Base-by-base conservation (phyloP, 2,797 vertebrate species). In the Pithecia hirsuta region DNA sequence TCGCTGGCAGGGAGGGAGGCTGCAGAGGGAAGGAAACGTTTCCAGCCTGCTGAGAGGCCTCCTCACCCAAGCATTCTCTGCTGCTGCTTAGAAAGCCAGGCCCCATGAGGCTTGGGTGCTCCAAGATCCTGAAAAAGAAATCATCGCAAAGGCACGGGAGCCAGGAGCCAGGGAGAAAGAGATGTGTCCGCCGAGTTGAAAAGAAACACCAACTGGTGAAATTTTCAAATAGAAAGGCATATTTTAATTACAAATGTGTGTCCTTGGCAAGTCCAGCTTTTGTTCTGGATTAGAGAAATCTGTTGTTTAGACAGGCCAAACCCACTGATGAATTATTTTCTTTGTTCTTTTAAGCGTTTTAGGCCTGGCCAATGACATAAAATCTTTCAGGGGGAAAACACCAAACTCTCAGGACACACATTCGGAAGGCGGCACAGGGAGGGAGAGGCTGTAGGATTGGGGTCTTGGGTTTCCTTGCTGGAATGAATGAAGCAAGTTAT, bases 331-430 rank as follows among this genome's bases (percentile, higher is more conserved):
- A 12, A 67, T 39, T 79, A 74, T 22, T 46, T 26, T 70, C 82
- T 93, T 78, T 94, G 50, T 92, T 96, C 79, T 89, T 89, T 67
- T 36, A 79, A 96, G 91, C 20, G 33, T 52, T 86, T 81, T 10
- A 92, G 78, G 59, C 52, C 22, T 41, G 33, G 36, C 30, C 74
- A 41, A 13, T 79, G 76, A 59, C 64, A 48, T 55, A 81, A 87
- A 92, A 52, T 50, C 55, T 20, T 70, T 94, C 30, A 70, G 2
- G 15, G 24, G 24, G 14, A 24, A 93, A 67, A 46, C 24, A 50
- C 10, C 4, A 26, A 17, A 33, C 11, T 93, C 85, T 50, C 33
- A 83, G 75, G 80, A 86, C 67, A 89, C 30, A 44, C 67, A 39
- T 33, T 85, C 39, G 55, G 52, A 57, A 55, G 44, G 2, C 28